phyloP scores from a whole-genome alignment of 2,797 vertebrate genomes.

The Euphonia xanthogaster region DNA sequence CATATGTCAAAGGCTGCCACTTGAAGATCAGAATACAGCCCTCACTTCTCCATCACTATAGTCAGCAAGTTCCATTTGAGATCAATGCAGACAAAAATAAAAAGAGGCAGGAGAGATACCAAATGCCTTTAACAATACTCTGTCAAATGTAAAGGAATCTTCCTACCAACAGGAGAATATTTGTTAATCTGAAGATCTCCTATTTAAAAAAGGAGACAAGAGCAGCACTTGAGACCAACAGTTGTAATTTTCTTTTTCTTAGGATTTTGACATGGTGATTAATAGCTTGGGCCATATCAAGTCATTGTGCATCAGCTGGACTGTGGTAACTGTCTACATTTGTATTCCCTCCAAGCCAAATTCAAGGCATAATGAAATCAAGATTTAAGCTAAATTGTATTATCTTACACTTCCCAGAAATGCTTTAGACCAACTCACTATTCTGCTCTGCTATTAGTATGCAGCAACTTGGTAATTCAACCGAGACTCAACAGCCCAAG shows the following conservation, averaged over 20 bases:
- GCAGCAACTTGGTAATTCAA: background rate
- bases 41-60: background rate
- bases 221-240: background rate
- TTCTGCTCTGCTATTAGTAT: background rate
- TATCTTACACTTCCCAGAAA: background rate
- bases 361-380: background rate
- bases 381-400: background rate
- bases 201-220: background rate
- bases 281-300: background rate
- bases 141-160: background rate
- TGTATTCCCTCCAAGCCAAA: background rate
- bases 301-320: background rate
- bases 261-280: background rate
- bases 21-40: background rate
- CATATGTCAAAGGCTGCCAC: background rate
- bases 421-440: background rate
- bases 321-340: background rate
- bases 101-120: background rate
- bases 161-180: background rate
- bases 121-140: background rate
- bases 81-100: background rate
- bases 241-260: background rate
- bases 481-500: background rate
- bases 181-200: background rate
- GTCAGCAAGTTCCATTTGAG: background rate